Base-by-base conservation (phyloP, 2,113 vertebrate species). In the Odocoileus virginianus region DNA sequence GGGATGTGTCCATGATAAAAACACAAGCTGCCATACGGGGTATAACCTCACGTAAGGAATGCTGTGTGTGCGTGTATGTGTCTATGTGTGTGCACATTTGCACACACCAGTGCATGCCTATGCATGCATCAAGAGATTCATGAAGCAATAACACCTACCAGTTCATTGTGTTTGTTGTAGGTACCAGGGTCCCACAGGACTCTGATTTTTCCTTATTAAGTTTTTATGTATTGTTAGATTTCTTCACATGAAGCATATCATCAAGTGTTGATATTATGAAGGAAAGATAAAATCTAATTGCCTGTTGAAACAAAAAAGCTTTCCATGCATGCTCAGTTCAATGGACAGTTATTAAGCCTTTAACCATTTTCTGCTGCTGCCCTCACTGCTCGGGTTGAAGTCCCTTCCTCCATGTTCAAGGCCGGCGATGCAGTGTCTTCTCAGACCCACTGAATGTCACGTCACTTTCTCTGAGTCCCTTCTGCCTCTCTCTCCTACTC, bases 61-160 rank as follows among this genome's bases (percentile, higher is more conserved):
- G 7, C 36, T 33, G 2, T 12, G 25, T 83, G 23, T 43, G 45
- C 15, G 30, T 6, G 4, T 47, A 2, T 36, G 91, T 23, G 10
- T 36, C n/a, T 43, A 0, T 16, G 28, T 14, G 36, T 82, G 79
- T 54, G 19, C 33, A 82, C 0, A 0, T 21, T 8, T 36, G 55
- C 10, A n/a, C 2, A 8, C 5, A 1, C 3, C 7, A 13, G 17
- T 2, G 12, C 1, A 2, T 30, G 13, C 45, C 23, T 3, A 23
- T 23, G 10, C 50, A 2, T 3, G 8, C 27, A 16, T 2, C 4
- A 21, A 92, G 33, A 45, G 21, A 83, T 7, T 28, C 23, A 28
- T 9, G 16, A 30, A 15, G 21, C n/a, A 23, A 25, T 30, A 33
- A 27, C 13, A 19, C 82, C 50, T 30, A 67, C 8, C 2, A 15